Conservation (phyloP, 2,797 vertebrate species). For the Benthosema pterotum region DNA sequence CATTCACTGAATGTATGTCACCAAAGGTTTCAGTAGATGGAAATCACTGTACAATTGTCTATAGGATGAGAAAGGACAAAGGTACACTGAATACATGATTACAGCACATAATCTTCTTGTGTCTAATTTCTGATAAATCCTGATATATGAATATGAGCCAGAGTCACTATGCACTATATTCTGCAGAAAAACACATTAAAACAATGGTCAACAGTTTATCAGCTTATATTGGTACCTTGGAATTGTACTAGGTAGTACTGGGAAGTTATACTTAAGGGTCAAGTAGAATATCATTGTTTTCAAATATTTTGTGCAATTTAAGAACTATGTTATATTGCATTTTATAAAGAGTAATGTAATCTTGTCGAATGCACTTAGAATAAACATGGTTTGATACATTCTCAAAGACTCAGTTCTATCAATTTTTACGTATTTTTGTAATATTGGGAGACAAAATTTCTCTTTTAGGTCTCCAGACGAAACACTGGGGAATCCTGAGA, state of each 20-base stretch:
- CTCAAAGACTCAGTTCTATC: not conserved
- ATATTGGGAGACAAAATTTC: too few relatives aligned
- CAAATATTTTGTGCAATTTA: constrained; percentile 1
- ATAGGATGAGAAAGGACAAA: too few relatives aligned
- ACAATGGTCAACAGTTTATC: not conserved
- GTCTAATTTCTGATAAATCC: too few relatives aligned
- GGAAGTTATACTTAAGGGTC: not conserved
- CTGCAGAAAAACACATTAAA: not conserved
- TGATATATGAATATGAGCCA: too few relatives aligned
- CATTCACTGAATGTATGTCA: too few relatives aligned
- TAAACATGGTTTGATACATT: constrained; percentile 33
- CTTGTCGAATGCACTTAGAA: constrained; percentile 36
- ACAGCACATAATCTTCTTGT: too few relatives aligned
- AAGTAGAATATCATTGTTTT: not conserved
- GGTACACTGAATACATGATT: too few relatives aligned
- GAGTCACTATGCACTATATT: not conserved
- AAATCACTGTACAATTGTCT: too few relatives aligned
- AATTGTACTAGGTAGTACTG: not conserved
- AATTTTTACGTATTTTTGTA: too few relatives aligned
- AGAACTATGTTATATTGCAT: constrained; percentile 5
- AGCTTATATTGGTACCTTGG: constrained; percentile 30
- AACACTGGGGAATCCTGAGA: too few relatives aligned
- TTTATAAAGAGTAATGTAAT: constrained; percentile 18
- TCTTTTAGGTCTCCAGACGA: too few relatives aligned
- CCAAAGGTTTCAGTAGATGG: too few relatives aligned